These are phyloP conservation scores for Clarias magur DNA, from an alignment of 2,113 vertebrate species.

Conservation along the genomic window DNA sequence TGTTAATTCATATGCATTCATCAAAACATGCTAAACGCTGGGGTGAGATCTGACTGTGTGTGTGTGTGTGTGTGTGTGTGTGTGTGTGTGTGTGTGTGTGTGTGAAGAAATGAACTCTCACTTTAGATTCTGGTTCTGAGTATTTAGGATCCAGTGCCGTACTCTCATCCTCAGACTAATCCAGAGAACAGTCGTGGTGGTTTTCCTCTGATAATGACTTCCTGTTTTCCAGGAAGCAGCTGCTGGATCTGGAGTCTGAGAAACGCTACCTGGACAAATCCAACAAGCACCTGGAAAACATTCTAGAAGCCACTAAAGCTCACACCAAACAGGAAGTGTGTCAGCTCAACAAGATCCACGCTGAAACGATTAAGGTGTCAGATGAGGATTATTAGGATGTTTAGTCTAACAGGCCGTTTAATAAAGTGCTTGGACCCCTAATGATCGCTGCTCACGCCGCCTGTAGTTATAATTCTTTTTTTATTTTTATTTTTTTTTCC, in stretches of 20 bases:
- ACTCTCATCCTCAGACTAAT: neutral
- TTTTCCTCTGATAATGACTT: neutral
- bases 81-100: neutral
- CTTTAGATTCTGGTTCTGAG: neutral
- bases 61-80: neutral
- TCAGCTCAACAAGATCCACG: slow-evolving; percentile 88
- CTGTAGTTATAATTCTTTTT: too few relatives aligned
- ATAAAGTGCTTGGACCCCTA: neutral
- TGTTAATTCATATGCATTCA: too few relatives aligned
- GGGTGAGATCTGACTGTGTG: neutral
- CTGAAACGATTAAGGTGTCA: slow-evolving; percentile 88
- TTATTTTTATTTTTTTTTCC: neutral
- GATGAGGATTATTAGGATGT: too few relatives aligned
- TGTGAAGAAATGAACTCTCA: neutral
- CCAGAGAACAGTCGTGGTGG: neutral
- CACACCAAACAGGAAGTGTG: slow-evolving; percentile 86
- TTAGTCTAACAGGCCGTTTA: neutral
- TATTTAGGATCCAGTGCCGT: neutral
- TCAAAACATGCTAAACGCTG: neutral
- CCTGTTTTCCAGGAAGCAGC: slow-evolving; percentile 77
- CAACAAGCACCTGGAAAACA: slow-evolving; percentile 90
- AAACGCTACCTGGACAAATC: slow-evolving; percentile 88
- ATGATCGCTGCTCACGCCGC: neutral
- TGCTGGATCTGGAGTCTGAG: slow-evolving; percentile 87
- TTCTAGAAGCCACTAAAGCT: slow-evolving; percentile 89